A percentile compares a stretch with the other conserved stretches of the same genome.
phyloP scores from a whole-genome alignment of 2,113 vertebrate genomes.

The Ophthalmolycus amberensis region DNA sequence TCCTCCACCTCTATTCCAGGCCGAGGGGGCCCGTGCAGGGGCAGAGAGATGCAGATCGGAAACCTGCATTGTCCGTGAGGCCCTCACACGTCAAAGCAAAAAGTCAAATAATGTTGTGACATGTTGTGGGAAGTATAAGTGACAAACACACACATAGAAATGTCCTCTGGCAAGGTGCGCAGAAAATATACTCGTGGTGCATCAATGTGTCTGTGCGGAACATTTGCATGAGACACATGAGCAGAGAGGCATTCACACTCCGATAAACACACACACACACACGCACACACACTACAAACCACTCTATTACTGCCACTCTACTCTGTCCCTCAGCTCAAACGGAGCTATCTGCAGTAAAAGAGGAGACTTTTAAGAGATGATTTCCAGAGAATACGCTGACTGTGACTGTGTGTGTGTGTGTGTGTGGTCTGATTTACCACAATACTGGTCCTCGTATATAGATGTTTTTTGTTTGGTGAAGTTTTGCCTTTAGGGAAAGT shows the following conservation, averaged over 20 bases:
- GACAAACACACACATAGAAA: conserved; percentile 41
- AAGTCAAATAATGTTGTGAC: conserved; percentile 70
- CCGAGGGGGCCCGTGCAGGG: conserved; percentile 43
- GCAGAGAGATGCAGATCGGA: conserved; percentile 37
- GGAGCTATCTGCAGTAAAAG: conserved; percentile 7
- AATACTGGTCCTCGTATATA: background rate
- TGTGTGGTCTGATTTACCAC: conserved; percentile 9
- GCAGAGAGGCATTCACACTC: conserved; percentile 19
- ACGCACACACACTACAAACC: conserved; percentile 26
- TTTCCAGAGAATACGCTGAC: conserved; percentile 4
- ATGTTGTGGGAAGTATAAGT: conserved; percentile 34
- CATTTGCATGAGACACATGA: conserved; percentile 34
- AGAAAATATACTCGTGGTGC: conserved; percentile 15
- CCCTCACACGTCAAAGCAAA: conserved; percentile 44
- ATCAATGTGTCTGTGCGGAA: background rate
- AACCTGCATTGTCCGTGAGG: conserved; percentile 54
- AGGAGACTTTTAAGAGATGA: conserved; percentile 30
- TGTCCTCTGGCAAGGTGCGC: conserved; percentile 29
- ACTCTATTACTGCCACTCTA: conserved; percentile 45
- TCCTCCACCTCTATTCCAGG: conserved; percentile 20
- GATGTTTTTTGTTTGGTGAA: background rate
- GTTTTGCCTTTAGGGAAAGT: background rate
- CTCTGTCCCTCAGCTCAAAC: conserved; percentile 36
- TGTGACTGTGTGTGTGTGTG: background rate
- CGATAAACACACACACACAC: conserved; percentile 15